Percentiles rank a stretch among this genome's conserved stretches.
These are phyloP conservation scores for Tiaroga cobitis DNA, from an alignment of 2,797 vertebrate genomes.

Conservation along the genomic window DNA sequence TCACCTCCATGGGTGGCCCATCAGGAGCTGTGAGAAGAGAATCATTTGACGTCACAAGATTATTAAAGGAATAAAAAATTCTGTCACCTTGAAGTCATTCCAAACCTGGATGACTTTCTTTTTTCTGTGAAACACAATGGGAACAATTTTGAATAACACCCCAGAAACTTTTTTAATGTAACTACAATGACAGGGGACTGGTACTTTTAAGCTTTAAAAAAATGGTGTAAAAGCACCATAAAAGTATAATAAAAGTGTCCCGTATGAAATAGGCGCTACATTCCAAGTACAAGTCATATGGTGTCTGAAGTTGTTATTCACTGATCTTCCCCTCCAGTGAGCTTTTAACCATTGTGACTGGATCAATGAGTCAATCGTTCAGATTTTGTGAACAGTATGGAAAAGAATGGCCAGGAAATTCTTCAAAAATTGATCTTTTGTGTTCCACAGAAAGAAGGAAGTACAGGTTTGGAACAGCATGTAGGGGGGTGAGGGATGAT, in stretches of 20 bases:
- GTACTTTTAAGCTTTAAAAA: not conserved
- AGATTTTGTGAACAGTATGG: not conserved
- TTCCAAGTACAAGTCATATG: not conserved
- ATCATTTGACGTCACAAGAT: not conserved
- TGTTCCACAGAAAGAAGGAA: not conserved
- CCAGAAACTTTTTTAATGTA: not conserved
- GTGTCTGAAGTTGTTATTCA: not conserved
- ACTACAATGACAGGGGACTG: not conserved
- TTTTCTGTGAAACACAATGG: slow-evolving; percentile 19
- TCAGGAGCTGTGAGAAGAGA: slow-evolving; percentile 84
- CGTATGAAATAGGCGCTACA: not conserved
- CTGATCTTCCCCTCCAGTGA: not conserved
- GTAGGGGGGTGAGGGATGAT: not conserved
- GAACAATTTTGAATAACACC: not conserved
- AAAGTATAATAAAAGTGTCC: not conserved
- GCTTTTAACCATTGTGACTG: not conserved
- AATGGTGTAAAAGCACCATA: not conserved
- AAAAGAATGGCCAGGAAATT: not conserved
- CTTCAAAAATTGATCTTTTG: not conserved
- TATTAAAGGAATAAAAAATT: not conserved
- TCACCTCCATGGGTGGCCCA: slow-evolving; percentile 95
- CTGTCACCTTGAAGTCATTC: not conserved
- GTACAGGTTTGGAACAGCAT: not conserved
- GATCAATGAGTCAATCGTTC: not conserved
- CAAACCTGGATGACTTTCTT: not conserved